Evolutionary conservation across 2,888 invertebrate species (phyloP).

Genomic region (Epiblema foenella): DNA sequence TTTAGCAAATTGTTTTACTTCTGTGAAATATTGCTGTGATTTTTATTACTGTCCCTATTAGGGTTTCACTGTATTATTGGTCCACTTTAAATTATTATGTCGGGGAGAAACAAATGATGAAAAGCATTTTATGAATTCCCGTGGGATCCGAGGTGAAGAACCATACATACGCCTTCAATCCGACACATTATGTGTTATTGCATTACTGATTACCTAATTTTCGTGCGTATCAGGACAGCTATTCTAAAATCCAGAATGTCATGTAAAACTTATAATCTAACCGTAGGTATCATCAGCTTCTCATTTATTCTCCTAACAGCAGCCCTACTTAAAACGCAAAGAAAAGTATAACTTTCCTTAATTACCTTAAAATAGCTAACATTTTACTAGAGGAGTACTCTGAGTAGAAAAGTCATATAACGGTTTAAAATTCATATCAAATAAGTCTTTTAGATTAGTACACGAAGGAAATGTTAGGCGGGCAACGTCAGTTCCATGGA

Average conservation of each 20-base stretch:
- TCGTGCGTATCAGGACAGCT: too few species aligned
- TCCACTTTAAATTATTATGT: too few species aligned
- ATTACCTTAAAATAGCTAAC: constrained; percentile 38
- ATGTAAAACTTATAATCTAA: background rate
- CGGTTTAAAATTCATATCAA: background rate
- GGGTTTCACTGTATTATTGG: background rate
- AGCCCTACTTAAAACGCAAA: constrained; percentile 17
- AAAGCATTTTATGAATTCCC: too few species aligned
- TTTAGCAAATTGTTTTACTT: background rate
- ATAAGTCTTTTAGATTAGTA: background rate
- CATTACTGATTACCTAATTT: too few species aligned
- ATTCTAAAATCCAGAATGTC: background rate
- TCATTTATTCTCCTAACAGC: background rate
- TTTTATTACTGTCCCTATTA: background rate
- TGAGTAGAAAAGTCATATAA: constrained; percentile 2
- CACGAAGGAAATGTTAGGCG: constrained; percentile 44
- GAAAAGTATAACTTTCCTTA: constrained; percentile 20
- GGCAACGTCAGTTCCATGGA: constrained; percentile 48
- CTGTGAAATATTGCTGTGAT: background rate
- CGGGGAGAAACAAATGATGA: too few species aligned
- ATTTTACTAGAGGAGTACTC: constrained; percentile 18
- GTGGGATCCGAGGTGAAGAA: too few species aligned
- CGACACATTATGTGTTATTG: too few species aligned
- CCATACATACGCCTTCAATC: too few species aligned
- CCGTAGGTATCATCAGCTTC: too few species aligned